Conservation (phyloP, 2,797 vertebrate species). For the Acanthopagrus latus region DNA sequence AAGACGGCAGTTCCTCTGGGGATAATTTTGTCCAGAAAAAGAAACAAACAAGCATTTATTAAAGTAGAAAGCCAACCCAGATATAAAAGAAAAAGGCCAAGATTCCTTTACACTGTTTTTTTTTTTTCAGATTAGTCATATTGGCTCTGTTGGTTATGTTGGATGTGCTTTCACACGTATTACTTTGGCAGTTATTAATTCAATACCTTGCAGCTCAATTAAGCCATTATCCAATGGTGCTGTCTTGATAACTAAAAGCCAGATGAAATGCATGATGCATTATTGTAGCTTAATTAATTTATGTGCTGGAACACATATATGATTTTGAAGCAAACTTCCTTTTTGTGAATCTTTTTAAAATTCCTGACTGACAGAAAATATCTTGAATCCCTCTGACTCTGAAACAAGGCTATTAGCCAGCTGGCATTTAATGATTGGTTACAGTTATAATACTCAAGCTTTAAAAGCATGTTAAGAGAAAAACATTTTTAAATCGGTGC, state of each 20-base stretch:
- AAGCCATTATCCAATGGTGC: not conserved
- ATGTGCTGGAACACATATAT: not conserved
- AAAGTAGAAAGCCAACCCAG: not conserved
- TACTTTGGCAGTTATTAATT: not conserved
- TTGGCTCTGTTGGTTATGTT: not conserved
- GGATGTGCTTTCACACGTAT: not conserved
- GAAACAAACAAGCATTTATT: not conserved
- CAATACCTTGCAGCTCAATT: not conserved
- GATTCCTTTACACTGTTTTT: too few relatives aligned
- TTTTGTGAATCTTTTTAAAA: not conserved
- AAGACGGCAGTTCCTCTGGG: not conserved
- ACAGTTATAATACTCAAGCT: too few relatives aligned
- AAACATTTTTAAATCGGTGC: too few relatives aligned
- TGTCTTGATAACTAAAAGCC: not conserved
- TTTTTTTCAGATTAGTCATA: not conserved
- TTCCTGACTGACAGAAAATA: not conserved
- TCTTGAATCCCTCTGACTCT: not conserved
- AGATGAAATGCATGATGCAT: not conserved
- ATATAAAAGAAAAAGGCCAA: not conserved
- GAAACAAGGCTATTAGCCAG: too few relatives aligned
- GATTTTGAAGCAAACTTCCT: not conserved
- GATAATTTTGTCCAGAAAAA: not conserved
- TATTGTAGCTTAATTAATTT: not conserved
- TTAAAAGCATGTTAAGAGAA: too few relatives aligned
- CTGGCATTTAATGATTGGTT: too few relatives aligned